Percentiles rank a stretch among this genome's conserved stretches.
These are phyloP conservation scores for Plectus sambesii DNA, from an alignment of 1,140 invertebrate species.

Conservation along the genomic window DNA sequence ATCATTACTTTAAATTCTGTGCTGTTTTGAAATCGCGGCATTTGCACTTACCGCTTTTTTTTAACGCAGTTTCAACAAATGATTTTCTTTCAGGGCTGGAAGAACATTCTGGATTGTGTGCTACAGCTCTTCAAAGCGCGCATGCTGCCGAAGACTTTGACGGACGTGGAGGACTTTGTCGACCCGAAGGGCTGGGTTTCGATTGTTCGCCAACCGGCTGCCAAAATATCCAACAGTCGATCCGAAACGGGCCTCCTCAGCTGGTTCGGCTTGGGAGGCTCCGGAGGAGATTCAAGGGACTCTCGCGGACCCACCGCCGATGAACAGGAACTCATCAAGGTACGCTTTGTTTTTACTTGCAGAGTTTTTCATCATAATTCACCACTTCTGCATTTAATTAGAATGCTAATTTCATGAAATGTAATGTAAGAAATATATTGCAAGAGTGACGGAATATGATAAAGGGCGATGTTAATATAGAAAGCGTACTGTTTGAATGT, in stretches of 20 bases:
- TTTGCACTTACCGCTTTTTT: too few relatives aligned
- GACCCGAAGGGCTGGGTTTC: slow-evolving; percentile 69
- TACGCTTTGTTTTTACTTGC: slow-evolving; percentile 6
- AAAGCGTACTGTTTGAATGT: too few relatives aligned
- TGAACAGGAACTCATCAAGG: slow-evolving; percentile 35
- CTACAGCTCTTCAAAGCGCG: slow-evolving; percentile 71
- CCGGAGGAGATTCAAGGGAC: slow-evolving; percentile 16
- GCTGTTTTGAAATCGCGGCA: too few relatives aligned
- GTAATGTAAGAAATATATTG: too few relatives aligned
- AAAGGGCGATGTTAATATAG: too few relatives aligned
- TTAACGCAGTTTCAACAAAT: too few relatives aligned
- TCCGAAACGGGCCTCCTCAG: slow-evolving; percentile 46
- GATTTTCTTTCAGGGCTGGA: slow-evolving; percentile 82
- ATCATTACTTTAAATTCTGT: too few relatives aligned
- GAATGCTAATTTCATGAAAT: too few relatives aligned
- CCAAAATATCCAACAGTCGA: slow-evolving; percentile 18
- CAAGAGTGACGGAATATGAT: too few relatives aligned
- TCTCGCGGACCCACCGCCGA: slow-evolving; percentile 27
- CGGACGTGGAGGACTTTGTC: slow-evolving; percentile 82
- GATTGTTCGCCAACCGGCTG: slow-evolving; percentile 49
- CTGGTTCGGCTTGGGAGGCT: slow-evolving; percentile 38
- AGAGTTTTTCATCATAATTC: not conserved
- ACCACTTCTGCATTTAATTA: not conserved
- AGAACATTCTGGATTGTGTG: slow-evolving; percentile 78
- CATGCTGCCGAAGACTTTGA: slow-evolving; percentile 60